Evolutionary conservation across 2,113 vertebrate genomes (phyloP), one percentile per base, ranked within the genome.

Genomic region (Sminthopsis crassicaudata): DNA sequence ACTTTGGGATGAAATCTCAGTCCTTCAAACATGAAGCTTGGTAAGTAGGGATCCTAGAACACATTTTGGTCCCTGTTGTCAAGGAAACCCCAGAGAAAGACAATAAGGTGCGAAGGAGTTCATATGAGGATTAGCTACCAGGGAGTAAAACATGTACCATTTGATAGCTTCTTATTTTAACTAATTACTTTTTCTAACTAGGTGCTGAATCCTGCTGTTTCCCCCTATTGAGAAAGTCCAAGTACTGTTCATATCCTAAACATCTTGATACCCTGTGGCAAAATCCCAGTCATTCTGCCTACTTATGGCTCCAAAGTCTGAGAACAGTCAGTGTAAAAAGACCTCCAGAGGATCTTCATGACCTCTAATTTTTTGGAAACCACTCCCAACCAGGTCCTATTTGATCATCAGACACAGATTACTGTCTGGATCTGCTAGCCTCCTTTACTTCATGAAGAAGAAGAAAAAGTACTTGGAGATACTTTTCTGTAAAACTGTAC

Each of bases 401-500:
- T 96, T 97, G 94, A 96, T 76, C 90, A 92, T 42, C 91, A 95
- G 94, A 92, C 93, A 46, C 24, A 52, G 90, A 90, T 10, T 91
- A 24, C 91, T 36, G 36, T n/a, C 93, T 91, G 90, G 60, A 95
- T 67, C 94, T 53, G 8, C 91, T 11, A 94, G 53, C 27, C 9
- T 95, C 57, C 76, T 94, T 22, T 48, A 76, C 94, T 93, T 53
- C 22, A 67, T 96, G 90, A 84, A 84, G 67, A 36, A 67, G 60
- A 42, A 22, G 19, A 84, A n/a, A 84, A 42, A 42, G n/a, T n/a
- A 42, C 8, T 24, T 76, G 76, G 95, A 95, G 90, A 94, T 52
- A 91, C 46, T 97, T 97, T 92, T 98, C 95, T 97, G 95, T 94
- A 98, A 97, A 97, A 97, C 96, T 94, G 91, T 93, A 7, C 60